Percentiles rank a stretch among this genome's conserved stretches.
phyloP scores from a whole-genome alignment of 2,113 vertebrate species.

The Odocoileus virginianus region DNA sequence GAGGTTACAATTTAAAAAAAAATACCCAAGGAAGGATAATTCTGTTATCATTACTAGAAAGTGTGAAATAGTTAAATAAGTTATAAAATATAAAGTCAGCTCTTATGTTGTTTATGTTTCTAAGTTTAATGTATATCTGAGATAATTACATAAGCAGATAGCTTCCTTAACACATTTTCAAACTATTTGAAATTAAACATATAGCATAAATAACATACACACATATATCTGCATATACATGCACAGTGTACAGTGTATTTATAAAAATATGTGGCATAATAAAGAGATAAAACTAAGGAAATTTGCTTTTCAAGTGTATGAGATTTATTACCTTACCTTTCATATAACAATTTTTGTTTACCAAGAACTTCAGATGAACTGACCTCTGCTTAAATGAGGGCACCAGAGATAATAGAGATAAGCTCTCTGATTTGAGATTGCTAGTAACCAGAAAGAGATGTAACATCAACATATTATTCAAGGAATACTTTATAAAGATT shows the following conservation, averaged over 20 bases:
- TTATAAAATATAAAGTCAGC: background rate
- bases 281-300: background rate
- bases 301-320: background rate
- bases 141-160: background rate
- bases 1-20: background rate
- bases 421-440: background rate
- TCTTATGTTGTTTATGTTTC: background rate
- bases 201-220: background rate
- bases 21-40: background rate
- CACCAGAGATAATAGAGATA: background rate
- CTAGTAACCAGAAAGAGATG: background rate
- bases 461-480: background rate
- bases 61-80: background rate
- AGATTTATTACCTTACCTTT: background rate
- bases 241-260: background rate
- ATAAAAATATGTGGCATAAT: background rate
- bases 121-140: background rate
- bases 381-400: background rate
- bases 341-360: background rate
- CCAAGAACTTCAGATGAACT: background rate
- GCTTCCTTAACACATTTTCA: conserved; percentile 19
- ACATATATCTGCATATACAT: background rate
- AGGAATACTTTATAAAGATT: background rate
- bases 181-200: background rate
- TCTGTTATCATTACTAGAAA: background rate